Evolutionary conservation across 2,888 invertebrate genomes (phyloP), one percentile per base, ranked within the genome.

Genomic region (Nymphalis urticae): DNA sequence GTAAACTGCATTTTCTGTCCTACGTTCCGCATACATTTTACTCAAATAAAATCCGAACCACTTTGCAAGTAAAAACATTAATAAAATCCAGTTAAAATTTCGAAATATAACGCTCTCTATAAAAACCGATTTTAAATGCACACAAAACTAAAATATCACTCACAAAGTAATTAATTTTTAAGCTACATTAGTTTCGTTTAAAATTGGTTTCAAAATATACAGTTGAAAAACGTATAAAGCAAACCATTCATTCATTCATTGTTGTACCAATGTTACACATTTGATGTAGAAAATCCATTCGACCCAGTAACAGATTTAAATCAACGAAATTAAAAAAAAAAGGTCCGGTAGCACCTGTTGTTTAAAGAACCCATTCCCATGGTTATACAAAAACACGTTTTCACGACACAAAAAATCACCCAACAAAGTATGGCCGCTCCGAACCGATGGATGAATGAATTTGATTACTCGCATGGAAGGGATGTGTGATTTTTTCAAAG

Each of bases 261-360:
- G 54, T 58, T 36, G 17, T 19, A 50, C 16, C 56, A 36, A 62
- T n/a, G 36, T 36, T 48, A 54, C 58, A 65, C 17, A 66, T 48
- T 24, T 48, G 62, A 54, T 56, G 54, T 62, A 66, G 19, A 62
- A 65, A 68, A 72, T 72, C 72, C 65, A 68, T 72, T 72, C 71
- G 71, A 62, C 59, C 63, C 70, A 63, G 62, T 68, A 51, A 60
- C 60, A 50, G 62, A 54, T 48, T 48, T 64, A 68, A 63, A 64
- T 58, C 19, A 48, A 48, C 48, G 48, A 51, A 63, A 59, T 60
- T 63, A 69, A 63, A 50, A 70, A 64, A n/a, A 59, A 69, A 68
- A 58, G 2, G 32, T 32, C 48, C 58, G 50, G 80, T 80, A 84
- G 82, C 90, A 90, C 90, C 90, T 89, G 90, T 89, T 87, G 86